Percentiles rank a stretch among this genome's conserved stretches.
phyloP scores from a whole-genome alignment of 2,888 invertebrate species.

The Ectemnius lituratus region DNA sequence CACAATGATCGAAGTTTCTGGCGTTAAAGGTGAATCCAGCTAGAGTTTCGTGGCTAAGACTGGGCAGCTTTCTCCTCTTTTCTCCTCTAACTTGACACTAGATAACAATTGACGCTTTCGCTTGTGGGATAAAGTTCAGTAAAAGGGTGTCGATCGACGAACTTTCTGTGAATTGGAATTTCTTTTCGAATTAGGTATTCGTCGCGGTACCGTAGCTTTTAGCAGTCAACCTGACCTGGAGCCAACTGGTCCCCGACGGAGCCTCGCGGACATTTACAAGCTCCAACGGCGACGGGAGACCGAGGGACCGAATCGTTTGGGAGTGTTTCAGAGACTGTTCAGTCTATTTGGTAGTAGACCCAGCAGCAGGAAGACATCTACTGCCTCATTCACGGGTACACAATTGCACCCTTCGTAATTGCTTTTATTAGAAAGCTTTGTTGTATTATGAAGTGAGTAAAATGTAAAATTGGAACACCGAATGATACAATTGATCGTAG shows the following conservation, averaged over 20 bases:
- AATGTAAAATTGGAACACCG: no score
- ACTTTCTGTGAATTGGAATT: conserved; percentile 8
- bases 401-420: no score
- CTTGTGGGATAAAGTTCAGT: no score
- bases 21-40: no score
- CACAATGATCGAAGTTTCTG: no score
- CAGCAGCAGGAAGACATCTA: conserved; percentile 84
- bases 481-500: conserved; percentile 60
- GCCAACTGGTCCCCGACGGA: conserved; percentile 69
- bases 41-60: no score
- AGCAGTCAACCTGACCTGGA: conserved; percentile 75
- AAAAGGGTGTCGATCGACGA: no score
- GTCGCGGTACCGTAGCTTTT: conserved; percentile 76
- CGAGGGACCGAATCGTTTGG: conserved; percentile 72
- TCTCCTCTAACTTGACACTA: no score
- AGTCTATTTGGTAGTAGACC: conserved; percentile 83
- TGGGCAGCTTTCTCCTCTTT: no score
- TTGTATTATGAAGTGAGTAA: no score
- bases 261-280: conserved; percentile 74
- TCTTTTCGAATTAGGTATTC: conserved; percentile 71
- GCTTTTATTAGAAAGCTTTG: no score
- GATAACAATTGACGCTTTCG: no score
- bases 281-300: conserved; percentile 72
- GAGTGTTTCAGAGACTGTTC: conserved; percentile 75
- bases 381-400: conserved; percentile 80